Conservation (phyloP, 2,888 invertebrate species). For the Tetanocera ferruginea region DNA sequence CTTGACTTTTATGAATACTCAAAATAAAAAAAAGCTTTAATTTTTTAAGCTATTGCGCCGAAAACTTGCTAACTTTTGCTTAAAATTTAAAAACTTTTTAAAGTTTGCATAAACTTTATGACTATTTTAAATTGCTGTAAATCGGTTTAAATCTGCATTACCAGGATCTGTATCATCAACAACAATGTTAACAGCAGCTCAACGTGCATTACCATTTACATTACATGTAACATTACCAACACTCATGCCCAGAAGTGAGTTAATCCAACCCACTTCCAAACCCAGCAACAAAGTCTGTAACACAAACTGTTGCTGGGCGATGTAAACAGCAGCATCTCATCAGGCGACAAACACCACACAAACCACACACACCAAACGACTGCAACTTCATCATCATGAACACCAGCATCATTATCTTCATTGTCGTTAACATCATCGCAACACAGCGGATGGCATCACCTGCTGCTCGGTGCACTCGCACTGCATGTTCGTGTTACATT, state of each 20-base stretch:
- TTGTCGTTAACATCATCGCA: slow-evolving; percentile 10
- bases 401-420: background rate
- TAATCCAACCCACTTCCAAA: background rate
- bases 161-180: too few species aligned
- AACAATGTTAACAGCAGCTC: background rate
- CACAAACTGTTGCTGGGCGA: slow-evolving; percentile 5
- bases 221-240: background rate
- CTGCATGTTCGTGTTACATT: slow-evolving; percentile 70
- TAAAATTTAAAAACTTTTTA: too few species aligned
- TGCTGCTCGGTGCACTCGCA: slow-evolving; percentile 66
- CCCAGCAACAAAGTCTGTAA: background rate
- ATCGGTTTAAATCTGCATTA: too few species aligned
- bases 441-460: slow-evolving; percentile 37
- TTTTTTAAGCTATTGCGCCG: too few species aligned
- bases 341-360: too few species aligned
- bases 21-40: too few species aligned
- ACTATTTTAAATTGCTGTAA: too few species aligned
- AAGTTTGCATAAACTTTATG: too few species aligned
- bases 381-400: background rate
- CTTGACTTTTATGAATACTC: too few species aligned
- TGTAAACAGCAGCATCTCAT: slow-evolving; percentile 13
- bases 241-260: background rate
- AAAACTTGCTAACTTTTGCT: too few species aligned
- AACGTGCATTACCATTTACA: background rate
- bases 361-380: background rate